Evolutionary conservation across 2,888 invertebrate species (phyloP).

Genomic region (Lasioglossum calceatum): DNA sequence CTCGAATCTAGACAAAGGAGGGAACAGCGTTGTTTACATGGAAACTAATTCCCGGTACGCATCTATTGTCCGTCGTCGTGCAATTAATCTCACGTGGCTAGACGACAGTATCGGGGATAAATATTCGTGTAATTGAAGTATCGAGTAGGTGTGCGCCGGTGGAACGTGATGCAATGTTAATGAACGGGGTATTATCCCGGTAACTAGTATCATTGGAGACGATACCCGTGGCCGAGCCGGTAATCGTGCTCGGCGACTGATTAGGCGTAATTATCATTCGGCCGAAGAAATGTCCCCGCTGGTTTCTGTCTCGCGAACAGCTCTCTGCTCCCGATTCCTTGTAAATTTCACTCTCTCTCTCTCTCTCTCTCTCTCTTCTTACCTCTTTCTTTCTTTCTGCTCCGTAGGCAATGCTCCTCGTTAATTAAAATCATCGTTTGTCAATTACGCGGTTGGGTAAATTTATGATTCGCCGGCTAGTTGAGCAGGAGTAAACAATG

Average conservation of each 20-base stretch:
- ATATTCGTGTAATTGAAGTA: conserved; percentile 63
- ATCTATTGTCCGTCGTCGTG: conserved; percentile 16
- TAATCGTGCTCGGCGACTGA: conserved; percentile 67
- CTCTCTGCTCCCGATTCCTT: conserved; percentile 8
- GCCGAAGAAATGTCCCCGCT: conserved; percentile 64
- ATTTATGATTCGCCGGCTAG: conserved; percentile 7
- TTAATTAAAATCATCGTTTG: conserved; percentile 32
- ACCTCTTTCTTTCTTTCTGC: background rate
- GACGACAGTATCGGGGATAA: conserved; percentile 53
- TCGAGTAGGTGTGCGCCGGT: conserved; percentile 52
- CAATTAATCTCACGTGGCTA: conserved; percentile 59
- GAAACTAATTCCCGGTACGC: conserved; percentile 15
- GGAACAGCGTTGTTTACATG: conserved; percentile 15
- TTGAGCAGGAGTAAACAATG: conserved; percentile 18
- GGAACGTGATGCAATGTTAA: conserved; percentile 72
- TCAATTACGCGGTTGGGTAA: conserved; percentile 26
- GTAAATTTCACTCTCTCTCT: background rate
- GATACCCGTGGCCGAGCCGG: conserved; percentile 54
- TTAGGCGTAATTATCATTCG: conserved; percentile 68
- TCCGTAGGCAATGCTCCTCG: background rate
- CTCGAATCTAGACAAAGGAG: background rate
- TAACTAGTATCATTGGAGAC: conserved; percentile 63
- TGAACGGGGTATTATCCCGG: conserved; percentile 65
- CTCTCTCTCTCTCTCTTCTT: background rate
- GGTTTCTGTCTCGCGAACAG: conserved; percentile 41